Evolutionary conservation across 2,797 vertebrate genomes (phyloP).

Genomic region (Melanotaenia parkinsoni): DNA sequence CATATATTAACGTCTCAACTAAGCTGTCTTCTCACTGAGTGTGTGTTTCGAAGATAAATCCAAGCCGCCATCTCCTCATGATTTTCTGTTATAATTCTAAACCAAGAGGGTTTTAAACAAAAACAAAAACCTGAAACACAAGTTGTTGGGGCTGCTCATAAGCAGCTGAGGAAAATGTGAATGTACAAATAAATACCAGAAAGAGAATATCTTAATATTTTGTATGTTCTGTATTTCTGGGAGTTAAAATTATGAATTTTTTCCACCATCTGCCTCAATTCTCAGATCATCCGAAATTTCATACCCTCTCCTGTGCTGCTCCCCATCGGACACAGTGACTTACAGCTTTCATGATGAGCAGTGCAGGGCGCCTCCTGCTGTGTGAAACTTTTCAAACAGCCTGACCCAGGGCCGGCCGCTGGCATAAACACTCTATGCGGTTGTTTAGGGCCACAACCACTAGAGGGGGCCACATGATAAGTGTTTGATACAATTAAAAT

Average conservation of each 20-base stretch:
- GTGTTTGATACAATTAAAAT: too few relatives aligned
- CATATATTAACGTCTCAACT: neutral
- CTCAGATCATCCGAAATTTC: slow-evolving; percentile 32
- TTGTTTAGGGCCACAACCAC: too few relatives aligned
- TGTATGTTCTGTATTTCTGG: neutral
- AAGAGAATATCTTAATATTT: neutral
- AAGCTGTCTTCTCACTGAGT: too few relatives aligned
- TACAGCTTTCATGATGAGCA: slow-evolving; percentile 75
- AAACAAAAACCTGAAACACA: neutral
- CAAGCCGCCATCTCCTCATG: too few relatives aligned
- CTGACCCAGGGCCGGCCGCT: too few relatives aligned
- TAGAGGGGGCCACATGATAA: too few relatives aligned
- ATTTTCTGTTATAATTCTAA: neutral
- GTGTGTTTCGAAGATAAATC: neutral
- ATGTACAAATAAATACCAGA: neutral
- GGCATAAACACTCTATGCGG: too few relatives aligned
- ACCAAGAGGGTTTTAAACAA: neutral
- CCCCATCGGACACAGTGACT: slow-evolving; percentile 61
- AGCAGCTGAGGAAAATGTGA: neutral
- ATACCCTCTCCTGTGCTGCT: slow-evolving; percentile 56
- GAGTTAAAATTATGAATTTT: neutral
- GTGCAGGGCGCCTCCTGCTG: slow-evolving; percentile 65
- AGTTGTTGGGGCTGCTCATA: neutral
- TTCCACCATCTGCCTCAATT: slow-evolving; percentile 11
- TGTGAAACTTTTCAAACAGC: slow-evolving; percentile 73